These are phyloP conservation scores for Engraulis encrasicolus DNA, from an alignment of 2,113 vertebrate species.

Conservation along the genomic window DNA sequence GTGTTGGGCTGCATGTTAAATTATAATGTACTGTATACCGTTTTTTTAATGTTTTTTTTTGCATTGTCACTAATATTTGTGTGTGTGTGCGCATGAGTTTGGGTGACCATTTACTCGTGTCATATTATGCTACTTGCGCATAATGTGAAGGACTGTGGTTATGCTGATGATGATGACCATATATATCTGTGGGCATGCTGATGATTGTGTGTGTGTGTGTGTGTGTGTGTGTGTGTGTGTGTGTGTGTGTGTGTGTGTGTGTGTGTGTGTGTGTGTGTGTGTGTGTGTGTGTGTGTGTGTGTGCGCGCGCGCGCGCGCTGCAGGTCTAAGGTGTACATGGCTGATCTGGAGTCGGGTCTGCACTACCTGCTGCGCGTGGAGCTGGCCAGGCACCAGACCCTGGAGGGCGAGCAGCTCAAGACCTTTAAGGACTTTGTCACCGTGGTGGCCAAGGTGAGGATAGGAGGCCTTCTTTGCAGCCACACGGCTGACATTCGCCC, in stretches of 20 bases:
- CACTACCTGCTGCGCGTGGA: conserved; percentile 92
- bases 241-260: neutral
- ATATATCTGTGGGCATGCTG: too few species aligned
- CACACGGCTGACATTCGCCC: neutral
- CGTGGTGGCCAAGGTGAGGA: conserved; percentile 87
- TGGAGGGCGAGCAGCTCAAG: conserved; percentile 87
- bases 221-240: conserved; percentile 28
- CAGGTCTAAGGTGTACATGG: conserved; percentile 86
- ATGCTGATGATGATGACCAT: too few species aligned
- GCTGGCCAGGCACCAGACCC: conserved; percentile 81
- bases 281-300: neutral
- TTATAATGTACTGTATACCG: too few species aligned
- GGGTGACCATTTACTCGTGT: too few species aligned
- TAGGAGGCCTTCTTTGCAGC: too few species aligned
- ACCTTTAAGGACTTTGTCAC: conserved; percentile 88
- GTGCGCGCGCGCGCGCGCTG: conserved; percentile 15
- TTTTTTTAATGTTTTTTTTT: too few species aligned
- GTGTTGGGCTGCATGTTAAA: too few species aligned
- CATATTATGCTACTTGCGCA: too few species aligned
- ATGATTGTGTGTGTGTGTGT: too few species aligned
- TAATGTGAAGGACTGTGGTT: too few species aligned
- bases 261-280: neutral
- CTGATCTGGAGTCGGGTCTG: conserved; percentile 91
- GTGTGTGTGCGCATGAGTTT: too few species aligned
- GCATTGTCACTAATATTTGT: too few species aligned